Evolutionary conservation across 2,888 invertebrate genomes (phyloP).

Genomic region (Elegia similella): DNA sequence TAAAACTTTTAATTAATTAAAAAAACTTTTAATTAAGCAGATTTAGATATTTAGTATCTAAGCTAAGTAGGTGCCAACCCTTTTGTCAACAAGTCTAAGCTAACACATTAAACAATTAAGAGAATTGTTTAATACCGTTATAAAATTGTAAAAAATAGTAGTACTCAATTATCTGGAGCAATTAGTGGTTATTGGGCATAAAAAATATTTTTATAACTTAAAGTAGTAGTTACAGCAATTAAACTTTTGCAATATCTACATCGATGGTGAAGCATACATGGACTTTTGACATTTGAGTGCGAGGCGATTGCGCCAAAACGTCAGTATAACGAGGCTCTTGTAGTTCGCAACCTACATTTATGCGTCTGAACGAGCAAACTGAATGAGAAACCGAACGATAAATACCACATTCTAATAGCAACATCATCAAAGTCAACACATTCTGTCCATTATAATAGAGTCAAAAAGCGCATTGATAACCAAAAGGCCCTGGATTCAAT

Average conservation of each 20-base stretch:
- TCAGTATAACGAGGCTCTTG: slow-evolving; percentile 22
- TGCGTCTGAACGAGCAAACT: slow-evolving; percentile 11
- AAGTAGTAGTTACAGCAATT: background rate
- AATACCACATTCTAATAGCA: background rate
- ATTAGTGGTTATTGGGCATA: background rate
- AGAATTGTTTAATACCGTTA: too few relatives aligned
- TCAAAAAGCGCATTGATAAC: too few relatives aligned
- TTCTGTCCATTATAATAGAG: background rate
- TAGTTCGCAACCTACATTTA: slow-evolving; percentile 19
- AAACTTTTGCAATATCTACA: slow-evolving; percentile 6
- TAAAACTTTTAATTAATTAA: too few relatives aligned
- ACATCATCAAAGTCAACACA: background rate
- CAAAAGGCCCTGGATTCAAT: too few relatives aligned
- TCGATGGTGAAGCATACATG: slow-evolving; percentile 9
- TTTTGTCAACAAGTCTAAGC: too few relatives aligned
- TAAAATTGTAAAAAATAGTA: background rate
- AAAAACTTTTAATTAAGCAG: too few relatives aligned
- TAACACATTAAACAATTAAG: too few relatives aligned
- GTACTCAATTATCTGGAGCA: background rate
- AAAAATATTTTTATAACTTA: background rate
- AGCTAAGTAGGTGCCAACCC: too few relatives aligned
- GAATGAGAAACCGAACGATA: slow-evolving; percentile 7
- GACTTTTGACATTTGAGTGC: slow-evolving; percentile 22
- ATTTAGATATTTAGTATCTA: too few relatives aligned
- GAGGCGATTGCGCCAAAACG: slow-evolving; percentile 18